Conservation (phyloP, 1,140 invertebrate genomes). For the Paraescarpia echinospica region DNA sequence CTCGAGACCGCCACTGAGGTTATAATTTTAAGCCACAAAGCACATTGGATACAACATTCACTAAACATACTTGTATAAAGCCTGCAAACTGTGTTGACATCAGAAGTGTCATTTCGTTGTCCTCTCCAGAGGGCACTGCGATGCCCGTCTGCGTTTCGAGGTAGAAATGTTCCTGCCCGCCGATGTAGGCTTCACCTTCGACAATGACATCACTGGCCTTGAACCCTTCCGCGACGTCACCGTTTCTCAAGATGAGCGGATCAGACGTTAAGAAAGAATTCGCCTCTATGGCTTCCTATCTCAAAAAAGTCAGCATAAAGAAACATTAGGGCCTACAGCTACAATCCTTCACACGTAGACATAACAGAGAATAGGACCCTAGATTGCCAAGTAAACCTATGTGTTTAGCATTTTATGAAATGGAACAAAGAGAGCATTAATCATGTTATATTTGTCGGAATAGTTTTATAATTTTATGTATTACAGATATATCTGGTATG, state of each 20-base stretch:
- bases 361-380: too few relatives aligned
- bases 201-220: slow-evolving; percentile 61
- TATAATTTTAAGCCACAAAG: neutral
- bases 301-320: neutral
- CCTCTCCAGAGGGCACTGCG: slow-evolving; percentile 76
- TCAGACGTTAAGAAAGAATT: slow-evolving; percentile 30
- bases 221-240: slow-evolving; percentile 71
- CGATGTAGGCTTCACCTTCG: slow-evolving; percentile 71
- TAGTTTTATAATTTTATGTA: too few relatives aligned
- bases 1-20: neutral
- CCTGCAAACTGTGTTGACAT: slow-evolving; percentile 80
- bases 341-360: neutral
- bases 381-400: too few relatives aligned
- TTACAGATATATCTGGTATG: too few relatives aligned
- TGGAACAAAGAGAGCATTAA: too few relatives aligned
- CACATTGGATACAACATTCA: too few relatives aligned
- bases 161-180: slow-evolving; percentile 97
- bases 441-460: too few relatives aligned
- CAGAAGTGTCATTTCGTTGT: slow-evolving; percentile 83
- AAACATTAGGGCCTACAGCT: neutral
- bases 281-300: slow-evolving; percentile 37
- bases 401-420: too few relatives aligned
- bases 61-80: slow-evolving; percentile 65
- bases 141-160: slow-evolving; percentile 79
- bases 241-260: slow-evolving; percentile 58